phyloP scores from a whole-genome alignment of 64 coral and sea anemone genomes.

The Dendrophyllia cribrosa region DNA sequence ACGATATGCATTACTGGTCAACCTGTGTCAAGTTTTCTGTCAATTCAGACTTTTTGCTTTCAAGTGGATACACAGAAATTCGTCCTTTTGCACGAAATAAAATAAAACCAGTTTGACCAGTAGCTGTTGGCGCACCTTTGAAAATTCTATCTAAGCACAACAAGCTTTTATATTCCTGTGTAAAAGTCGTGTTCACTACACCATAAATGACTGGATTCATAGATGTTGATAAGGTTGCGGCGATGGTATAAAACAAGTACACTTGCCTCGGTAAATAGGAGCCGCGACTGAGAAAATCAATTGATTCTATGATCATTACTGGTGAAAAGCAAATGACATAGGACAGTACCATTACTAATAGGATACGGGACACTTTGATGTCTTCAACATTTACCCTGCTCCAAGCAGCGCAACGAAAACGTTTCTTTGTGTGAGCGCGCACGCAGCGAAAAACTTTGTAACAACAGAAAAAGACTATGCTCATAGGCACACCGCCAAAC shows the following conservation, averaged over 20 bases:
- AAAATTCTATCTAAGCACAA: constrained; percentile 25
- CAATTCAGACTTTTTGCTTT: no score
- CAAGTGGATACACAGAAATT: no score
- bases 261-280: constrained; percentile 27
- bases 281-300: constrained; percentile 30
- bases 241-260: constrained; percentile 44
- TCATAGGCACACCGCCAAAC: constrained; percentile 34
- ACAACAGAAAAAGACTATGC: constrained; percentile 41
- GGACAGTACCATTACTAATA: constrained; percentile 43
- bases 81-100: no score
- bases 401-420: background rate
- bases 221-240: constrained; percentile 8
- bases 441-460: constrained; percentile 52
- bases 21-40: no score
- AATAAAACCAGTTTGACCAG: background rate
- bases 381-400: constrained; percentile 61
- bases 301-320: constrained; percentile 46
- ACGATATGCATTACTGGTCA: no score
- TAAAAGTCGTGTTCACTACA: constrained; percentile 51
- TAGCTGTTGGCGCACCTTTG: background rate
- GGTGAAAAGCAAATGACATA: constrained; percentile 46
- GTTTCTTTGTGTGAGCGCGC: constrained; percentile 1
- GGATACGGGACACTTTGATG: constrained; percentile 63
- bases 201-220: constrained; percentile 69
- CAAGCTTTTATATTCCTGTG: constrained; percentile 49